Base-by-base conservation (phyloP, 1,140 invertebrate species). In the Drosophila micromelanica region DNA sequence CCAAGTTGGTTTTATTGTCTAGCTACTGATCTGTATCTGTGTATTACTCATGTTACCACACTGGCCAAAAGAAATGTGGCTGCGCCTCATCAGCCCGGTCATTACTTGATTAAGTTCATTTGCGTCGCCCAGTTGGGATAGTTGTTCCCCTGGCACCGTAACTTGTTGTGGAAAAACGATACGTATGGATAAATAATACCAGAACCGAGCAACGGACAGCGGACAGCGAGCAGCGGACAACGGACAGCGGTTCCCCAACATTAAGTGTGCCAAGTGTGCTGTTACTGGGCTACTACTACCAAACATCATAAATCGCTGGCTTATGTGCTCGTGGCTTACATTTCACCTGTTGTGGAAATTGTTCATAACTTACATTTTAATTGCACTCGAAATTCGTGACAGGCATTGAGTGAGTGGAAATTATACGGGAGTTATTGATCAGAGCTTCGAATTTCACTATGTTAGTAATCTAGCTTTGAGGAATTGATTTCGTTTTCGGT, bases 91-190 rank as follows among this genome's bases (percentile, higher is more conserved):
- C 82, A 79, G 77, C 54, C 73, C 45, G 79, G 84, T 87, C 84
- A 87, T 87, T 89, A 87, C 79, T 79, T 84, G 84, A 87, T 89
- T 73, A 87, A 89, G 84, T 89, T 87, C 84, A 87, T 84, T 86
- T 87, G 61, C 64, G 76, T 77, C 56, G 78, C 73, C 65, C 78
- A 74, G 68, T 64, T 51, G 64, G 61, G 45, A 55, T 51, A 38
- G 37, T 38, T 61, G 49, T 37, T 46, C 43, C 63, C 45, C 15
- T 15, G 57, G 60, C 54, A 71, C 11, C 52, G 51, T 45, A 52
- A 62, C 52, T 76, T 45, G 73, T 3, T 7, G 32, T 60, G 61
- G 82, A 80, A 87, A 86, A 69, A 35, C 71, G 82, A 86, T 72
- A 72, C 49, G 23, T 48, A 78, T 49, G 48, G 59, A 57, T 64